Evolutionary conservation across 2,113 vertebrate species (phyloP), one percentile per base, ranked within the genome.

Genomic region (Eonycteris spelaea): DNA sequence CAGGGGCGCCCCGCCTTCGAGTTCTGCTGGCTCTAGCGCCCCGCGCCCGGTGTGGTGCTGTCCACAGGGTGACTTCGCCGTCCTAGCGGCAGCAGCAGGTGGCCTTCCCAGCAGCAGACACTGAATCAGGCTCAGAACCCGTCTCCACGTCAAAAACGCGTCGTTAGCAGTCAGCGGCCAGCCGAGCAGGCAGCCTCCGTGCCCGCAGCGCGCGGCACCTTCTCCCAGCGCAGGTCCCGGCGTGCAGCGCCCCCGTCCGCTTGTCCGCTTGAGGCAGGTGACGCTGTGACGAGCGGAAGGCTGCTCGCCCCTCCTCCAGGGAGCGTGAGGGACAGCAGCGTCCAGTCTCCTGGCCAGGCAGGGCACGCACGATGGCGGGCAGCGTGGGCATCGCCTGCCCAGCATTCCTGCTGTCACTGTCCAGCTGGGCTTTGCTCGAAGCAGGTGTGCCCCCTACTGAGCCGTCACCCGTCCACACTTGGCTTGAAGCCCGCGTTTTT

Each of bases 191-290:
- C 33, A 19, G 11, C 22, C 38, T 8, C 38, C 26, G 26, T 10
- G 26, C 3, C 40, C 14, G 3, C 26, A 7, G 0, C 7, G 1
- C 61, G 12, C 18, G 12, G 1, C 2, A 5, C 43, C 43, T 43
- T 43, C 7, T n/a, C 53, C 86, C 48, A 53, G 0, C 1, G 4
- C 38, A 24, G 24, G 74, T 28, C 75, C 35, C 35, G 53, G 61
- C 30, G 75, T 19, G 5, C 1, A 51, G 61, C 40, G 43, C 15
- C 8, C 0, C 11, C 26, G 26, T 45, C 43, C 24, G 33, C 26
- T 15, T 7, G 13, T 30, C 45, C 38, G 1, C 78, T 19, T 4
- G 4, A 5, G 7, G 15, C 8, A 1, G 15, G 2, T 30, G 30
- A 21, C 1, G 6, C 38, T 30, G 26, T 11, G 16, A 8, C 1